Evolutionary conservation across 1,140 invertebrate species (phyloP).

Genomic region (Cheumatopsyche charites): DNA sequence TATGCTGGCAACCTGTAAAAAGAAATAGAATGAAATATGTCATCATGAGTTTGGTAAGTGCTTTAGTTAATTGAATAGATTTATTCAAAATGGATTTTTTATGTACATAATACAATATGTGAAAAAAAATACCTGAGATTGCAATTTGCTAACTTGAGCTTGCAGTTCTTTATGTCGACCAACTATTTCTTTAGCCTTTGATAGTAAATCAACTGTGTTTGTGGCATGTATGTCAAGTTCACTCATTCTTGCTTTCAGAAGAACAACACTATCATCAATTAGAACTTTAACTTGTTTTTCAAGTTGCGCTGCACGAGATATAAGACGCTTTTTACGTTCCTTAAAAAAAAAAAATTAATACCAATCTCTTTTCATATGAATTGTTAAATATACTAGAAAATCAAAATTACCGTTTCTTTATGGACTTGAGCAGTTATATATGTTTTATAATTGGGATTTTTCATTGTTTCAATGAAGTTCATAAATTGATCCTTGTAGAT

Average conservation of each 20-base stretch:
- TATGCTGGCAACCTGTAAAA: conserved; percentile 60
- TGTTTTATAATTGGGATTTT: conserved; percentile 73
- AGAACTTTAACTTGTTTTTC: conserved; percentile 91
- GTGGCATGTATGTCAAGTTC: conserved; percentile 88
- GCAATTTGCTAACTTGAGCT: conserved; percentile 80
- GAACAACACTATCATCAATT: conserved; percentile 88
- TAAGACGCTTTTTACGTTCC: conserved; percentile 81
- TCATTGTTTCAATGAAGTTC: conserved; percentile 81
- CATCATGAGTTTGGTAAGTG: too few species aligned
- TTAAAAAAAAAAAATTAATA: conserved; percentile 55
- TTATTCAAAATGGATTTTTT: too few species aligned
- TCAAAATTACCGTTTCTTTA: conserved; percentile 70
- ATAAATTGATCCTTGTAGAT: conserved; percentile 84
- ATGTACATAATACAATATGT: neutral
- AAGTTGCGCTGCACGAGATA: conserved; percentile 79
- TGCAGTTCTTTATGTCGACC: conserved; percentile 89
- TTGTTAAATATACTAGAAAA: too few species aligned
- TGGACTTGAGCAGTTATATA: conserved; percentile 80
- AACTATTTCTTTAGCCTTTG: conserved; percentile 92
- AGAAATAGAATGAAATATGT: neutral
- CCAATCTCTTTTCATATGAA: too few species aligned
- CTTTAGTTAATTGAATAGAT: too few species aligned
- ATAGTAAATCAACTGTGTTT: conserved; percentile 82
- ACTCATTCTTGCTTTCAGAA: conserved; percentile 87
- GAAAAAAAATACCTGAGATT: conserved; percentile 70